Base-by-base conservation (phyloP, 2,888 invertebrate species). In the Kuschelorhynchus macadamiae region DNA sequence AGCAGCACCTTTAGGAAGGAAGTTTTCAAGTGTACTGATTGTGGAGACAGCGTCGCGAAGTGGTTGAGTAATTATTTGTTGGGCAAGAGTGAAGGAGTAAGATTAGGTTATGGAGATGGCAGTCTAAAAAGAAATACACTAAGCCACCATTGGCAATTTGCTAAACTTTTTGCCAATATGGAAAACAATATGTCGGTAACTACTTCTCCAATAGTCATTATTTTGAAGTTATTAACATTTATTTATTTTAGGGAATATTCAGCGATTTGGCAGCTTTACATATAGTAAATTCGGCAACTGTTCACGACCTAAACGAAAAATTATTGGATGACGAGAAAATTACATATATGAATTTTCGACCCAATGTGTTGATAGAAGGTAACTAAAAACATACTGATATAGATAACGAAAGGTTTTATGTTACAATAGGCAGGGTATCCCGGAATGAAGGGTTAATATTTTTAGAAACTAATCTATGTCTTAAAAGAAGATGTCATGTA, bases 41-140 rank as follows among this genome's bases (percentile, higher is more conserved):
- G 90, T 81, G 91, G 91, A 0, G 85, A 88, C 39, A 86, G 85
- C 65, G 87, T 86, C 0, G 86, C 88, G 0, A 78, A 81, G 41
- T 91, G 91, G 91, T 78, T 91, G 67, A 86, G 87, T 1, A 81
- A 78, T 74, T 85, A 79, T 52, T 72, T 81, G 41, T 64, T 77
- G 20, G 76, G 72, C n/a, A 69, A 72, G 49, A 72, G 78, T 16
- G 52, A 71, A 8, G 82, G 81, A 2, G 65, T 81, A 25, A 71
- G 82, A 16, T 61, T 83, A 32, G 81, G 78, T 12, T 83, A 78
- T 68, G 76, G 81, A 46, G 78, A 81, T 62, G 77, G 73, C n/a
- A 72, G 16, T 2, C 11, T 12, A 3, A n/a, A 2, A 3, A 53
- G 69, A 20, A 49, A 64, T 33, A 16, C 61, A 8, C 16, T 52